Conservation (phyloP, 1,140 invertebrate genomes). For the Calosoma granatense region DNA sequence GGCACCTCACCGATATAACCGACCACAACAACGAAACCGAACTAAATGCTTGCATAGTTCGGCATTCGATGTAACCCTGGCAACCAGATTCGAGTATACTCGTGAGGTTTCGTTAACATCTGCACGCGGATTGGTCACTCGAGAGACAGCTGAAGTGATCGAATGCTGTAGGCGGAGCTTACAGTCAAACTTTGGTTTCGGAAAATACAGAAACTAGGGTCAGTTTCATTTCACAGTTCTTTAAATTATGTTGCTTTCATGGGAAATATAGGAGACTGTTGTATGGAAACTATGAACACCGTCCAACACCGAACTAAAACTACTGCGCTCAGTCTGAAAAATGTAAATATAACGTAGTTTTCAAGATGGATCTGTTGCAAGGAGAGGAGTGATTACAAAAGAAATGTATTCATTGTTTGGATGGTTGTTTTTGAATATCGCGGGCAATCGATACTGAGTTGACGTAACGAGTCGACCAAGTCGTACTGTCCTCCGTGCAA, state of each 20-base stretch:
- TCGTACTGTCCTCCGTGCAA: background rate
- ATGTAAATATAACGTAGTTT: too few species aligned
- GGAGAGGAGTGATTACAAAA: too few species aligned
- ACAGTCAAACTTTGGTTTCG: background rate
- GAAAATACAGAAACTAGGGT: background rate
- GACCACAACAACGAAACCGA: slow-evolving; percentile 29
- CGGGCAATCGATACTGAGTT: too few species aligned
- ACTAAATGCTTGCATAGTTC: slow-evolving; percentile 31
- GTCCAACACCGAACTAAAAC: too few species aligned
- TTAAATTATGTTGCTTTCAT: background rate
- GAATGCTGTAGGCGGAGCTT: background rate
- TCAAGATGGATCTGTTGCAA: too few species aligned
- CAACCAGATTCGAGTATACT: slow-evolving; percentile 27
- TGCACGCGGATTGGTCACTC: slow-evolving; percentile 19
- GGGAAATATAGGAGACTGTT: too few species aligned
- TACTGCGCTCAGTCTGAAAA: too few species aligned
- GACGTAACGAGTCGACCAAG: background rate
- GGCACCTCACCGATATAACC: slow-evolving; percentile 24
- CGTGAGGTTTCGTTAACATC: slow-evolving; percentile 19
- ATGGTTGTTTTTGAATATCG: too few species aligned
- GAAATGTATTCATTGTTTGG: too few species aligned
- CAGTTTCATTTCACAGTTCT: background rate
- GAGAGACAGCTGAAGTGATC: background rate
- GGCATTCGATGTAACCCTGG: slow-evolving; percentile 28
- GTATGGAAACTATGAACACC: too few species aligned